Base-by-base conservation (phyloP, 2,888 invertebrate species). In the Sesia apiformis region DNA sequence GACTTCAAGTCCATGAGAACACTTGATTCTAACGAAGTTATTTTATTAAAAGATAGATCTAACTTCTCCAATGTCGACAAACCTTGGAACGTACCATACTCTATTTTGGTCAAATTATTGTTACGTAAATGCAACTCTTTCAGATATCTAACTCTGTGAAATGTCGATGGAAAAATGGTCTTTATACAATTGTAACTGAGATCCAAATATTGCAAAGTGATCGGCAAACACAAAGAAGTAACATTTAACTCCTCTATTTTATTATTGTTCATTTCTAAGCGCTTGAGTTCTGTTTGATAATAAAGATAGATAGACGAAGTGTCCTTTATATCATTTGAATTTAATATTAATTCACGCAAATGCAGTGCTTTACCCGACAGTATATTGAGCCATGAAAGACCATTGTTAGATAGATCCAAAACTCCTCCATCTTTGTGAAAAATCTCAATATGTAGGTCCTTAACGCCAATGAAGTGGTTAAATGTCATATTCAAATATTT, bases 351-450 rank as follows among this genome's bases (percentile, higher is more conserved):
- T 41, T 65, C 67, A 3, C 61, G 65, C 23, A 86, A 64, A 8
- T 74, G 74, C 1, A 70, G 55, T 0, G 82, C 81, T 57, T 86
- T 81, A 0, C 76, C 78, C 1, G 56, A 57, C 1, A 79, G 76
- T 51, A 87, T 74, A 8, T 57, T 70, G 4, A 88, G 61, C 51
- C 64, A 63, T 5, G 68, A 70, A 40, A 89, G 60, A 4, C 62
- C 74, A 54, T 87, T 89, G 57, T 84, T 75, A 4, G 87, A 86
- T 38, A 89, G 65, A 59, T 88, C 85, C 39, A 89, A 57, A 4
- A 78, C 67, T 3, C 87, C 88, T 8, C 86, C 85, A 40, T 74
- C 70, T 0, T 71, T 65, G 56, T 86, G 79, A 42, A 88, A 86
- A 56, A 75, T 74, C 43, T 58, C 63, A 49, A 88, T 78, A 5